Conservation (phyloP, 2,113 vertebrate species). For the Ascaphus truei region DNA sequence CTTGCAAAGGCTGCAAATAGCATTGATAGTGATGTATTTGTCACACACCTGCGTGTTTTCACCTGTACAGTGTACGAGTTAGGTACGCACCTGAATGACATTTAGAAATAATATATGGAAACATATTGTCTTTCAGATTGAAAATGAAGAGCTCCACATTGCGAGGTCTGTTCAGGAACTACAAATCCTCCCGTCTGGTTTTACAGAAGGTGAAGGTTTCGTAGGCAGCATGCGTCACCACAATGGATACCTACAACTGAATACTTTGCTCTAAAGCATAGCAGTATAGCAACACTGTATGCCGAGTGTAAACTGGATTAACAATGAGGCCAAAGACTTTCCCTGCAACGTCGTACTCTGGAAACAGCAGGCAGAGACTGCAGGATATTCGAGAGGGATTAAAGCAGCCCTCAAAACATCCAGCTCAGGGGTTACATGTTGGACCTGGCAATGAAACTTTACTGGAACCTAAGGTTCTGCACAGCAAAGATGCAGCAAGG, state of each 20-base stretch:
- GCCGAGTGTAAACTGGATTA: constrained; percentile 65
- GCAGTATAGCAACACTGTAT: constrained; percentile 47
- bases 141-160: neutral
- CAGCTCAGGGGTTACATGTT: constrained; percentile 73
- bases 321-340: constrained; percentile 99
- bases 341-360: constrained; percentile 90
- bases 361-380: constrained; percentile 91
- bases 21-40: too few relatives aligned
- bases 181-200: neutral
- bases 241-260: neutral
- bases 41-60: too few relatives aligned
- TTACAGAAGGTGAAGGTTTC: neutral
- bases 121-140: constrained; percentile 5
- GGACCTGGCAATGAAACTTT: constrained; percentile 65
- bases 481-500: constrained; percentile 77
- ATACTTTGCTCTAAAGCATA: neutral
- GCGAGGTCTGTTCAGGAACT: neutral
- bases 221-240: neutral
- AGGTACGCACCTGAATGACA: too few relatives aligned
- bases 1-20: too few relatives aligned
- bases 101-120: too few relatives aligned
- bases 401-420: constrained; percentile 89
- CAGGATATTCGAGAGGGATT: constrained; percentile 96
- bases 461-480: constrained; percentile 72
- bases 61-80: too few relatives aligned